Percentiles rank a stretch among this genome's conserved stretches.
These are phyloP conservation scores for Acanthochromis polyacanthus DNA, from an alignment of 2,113 vertebrate species.

Conservation along the genomic window DNA sequence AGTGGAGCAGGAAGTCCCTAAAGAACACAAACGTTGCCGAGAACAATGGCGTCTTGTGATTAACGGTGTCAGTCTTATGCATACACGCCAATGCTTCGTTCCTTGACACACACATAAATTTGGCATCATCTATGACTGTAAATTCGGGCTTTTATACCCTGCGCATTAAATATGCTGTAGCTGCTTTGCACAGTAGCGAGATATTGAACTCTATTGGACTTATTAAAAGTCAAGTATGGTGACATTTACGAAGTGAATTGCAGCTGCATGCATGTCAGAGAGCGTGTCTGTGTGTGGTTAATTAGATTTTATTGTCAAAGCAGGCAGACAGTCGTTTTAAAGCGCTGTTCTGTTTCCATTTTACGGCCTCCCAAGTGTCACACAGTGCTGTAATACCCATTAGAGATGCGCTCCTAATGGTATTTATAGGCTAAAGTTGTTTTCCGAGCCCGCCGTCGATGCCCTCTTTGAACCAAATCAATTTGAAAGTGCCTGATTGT, in stretches of 20 bases:
- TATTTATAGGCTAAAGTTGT: constrained; percentile 36
- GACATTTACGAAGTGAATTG: constrained; percentile 26
- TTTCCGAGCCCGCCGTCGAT: not conserved
- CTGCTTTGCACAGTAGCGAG: constrained; percentile 9
- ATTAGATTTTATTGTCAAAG: constrained; percentile 7
- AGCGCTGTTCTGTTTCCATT: not conserved
- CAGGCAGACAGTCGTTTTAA: not conserved
- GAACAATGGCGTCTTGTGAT: constrained; percentile 62
- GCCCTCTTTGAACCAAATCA: constrained; percentile 41
- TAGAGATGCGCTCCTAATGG: constrained; percentile 46
- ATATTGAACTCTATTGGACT: constrained; percentile 19
- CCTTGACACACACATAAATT: constrained; percentile 27
- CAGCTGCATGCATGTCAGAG: not conserved
- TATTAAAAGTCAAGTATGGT: constrained; percentile 37
- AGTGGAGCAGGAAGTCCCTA: constrained; percentile 62
- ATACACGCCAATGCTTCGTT: constrained; percentile 7
- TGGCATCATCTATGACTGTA: not conserved
- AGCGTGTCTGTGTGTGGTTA: not conserved
- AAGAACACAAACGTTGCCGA: constrained; percentile 55
- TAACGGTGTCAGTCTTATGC: constrained; percentile 7
- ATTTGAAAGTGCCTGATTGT: constrained; percentile 20
- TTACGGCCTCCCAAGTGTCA: not conserved
- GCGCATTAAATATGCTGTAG: not conserved
- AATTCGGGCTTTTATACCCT: constrained; percentile 2
- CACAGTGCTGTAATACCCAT: constrained; percentile 34